Conservation (phyloP, 2,113 vertebrate species). For the Montifringilla adamsi region DNA sequence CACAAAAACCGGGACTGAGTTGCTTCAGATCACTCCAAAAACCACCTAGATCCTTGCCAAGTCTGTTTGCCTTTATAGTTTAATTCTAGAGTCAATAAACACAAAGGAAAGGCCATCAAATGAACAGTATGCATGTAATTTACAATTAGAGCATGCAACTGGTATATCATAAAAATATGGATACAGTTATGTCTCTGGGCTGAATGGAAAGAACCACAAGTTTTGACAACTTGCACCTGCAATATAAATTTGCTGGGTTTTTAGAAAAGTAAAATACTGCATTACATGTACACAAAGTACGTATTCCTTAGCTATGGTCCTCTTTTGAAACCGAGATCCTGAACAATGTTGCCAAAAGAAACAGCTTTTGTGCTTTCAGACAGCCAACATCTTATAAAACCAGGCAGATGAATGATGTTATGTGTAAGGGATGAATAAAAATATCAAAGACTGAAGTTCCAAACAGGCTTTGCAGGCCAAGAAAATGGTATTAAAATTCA, state of each 20-base stretch:
- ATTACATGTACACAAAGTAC: background rate
- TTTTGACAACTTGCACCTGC: conserved; percentile 53
- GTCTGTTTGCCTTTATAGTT: conserved; percentile 34
- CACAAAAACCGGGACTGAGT: conserved; percentile 22
- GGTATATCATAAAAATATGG: conserved; percentile 39
- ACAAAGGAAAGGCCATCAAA: conserved; percentile 23
- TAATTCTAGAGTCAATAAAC: conserved; percentile 42
- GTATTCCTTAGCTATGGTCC: background rate
- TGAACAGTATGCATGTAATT: background rate
- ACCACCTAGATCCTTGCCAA: conserved; percentile 39
- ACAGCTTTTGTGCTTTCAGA: conserved; percentile 55
- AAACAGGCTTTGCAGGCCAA: conserved; percentile 17
- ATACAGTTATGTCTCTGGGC: background rate
- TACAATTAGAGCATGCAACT: conserved; percentile 38
- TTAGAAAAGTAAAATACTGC: conserved; percentile 33
- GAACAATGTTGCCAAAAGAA: conserved; percentile 44
- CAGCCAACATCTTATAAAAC: conserved; percentile 49
- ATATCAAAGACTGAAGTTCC: conserved; percentile 28
- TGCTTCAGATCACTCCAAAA: conserved; percentile 29
- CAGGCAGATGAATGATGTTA: conserved; percentile 47
- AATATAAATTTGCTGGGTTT: conserved; percentile 13
- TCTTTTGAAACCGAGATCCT: conserved; percentile 37
- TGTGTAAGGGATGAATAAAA: conserved; percentile 52
- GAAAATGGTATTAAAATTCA: conserved; percentile 30
- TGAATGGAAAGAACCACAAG: conserved; percentile 20